Percentiles rank a stretch among this genome's conserved stretches.
phyloP scores from a whole-genome alignment of 2,797 vertebrate genomes.

The Hybognathus amarus region DNA sequence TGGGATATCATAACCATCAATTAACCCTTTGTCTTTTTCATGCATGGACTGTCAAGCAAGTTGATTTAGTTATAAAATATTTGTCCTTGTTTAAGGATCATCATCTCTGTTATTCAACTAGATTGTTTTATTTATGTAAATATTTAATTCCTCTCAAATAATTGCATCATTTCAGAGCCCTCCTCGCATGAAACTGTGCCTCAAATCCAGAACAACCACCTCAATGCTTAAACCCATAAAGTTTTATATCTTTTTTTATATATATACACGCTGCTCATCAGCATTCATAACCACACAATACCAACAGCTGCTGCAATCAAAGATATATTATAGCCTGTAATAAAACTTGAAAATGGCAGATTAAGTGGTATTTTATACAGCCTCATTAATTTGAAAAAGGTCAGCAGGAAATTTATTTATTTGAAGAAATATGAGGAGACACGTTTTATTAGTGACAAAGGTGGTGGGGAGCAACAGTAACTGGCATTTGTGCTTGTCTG shows the following conservation, averaged over 20 bases:
- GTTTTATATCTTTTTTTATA: constrained; percentile 45
- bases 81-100: constrained; percentile 11
- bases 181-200: neutral
- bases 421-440: constrained; percentile 56
- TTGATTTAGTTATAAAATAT: constrained; percentile 25
- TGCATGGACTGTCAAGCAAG: constrained; percentile 4
- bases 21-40: constrained; percentile 18
- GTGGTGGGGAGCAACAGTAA: constrained; percentile 50
- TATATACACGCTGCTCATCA: constrained; percentile 59
- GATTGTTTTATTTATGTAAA: constrained; percentile 16
- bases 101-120: constrained; percentile 12
- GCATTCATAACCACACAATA: constrained; percentile 58
- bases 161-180: constrained; percentile 29
- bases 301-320: constrained; percentile 65
- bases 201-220: constrained; percentile 44
- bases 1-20: constrained; percentile 11
- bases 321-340: constrained; percentile 66
- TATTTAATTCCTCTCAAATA: constrained; percentile 30
- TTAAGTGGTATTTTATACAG: constrained; percentile 71
- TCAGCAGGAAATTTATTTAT: constrained; percentile 64
- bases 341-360: constrained; percentile 69
- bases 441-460: constrained; percentile 57
- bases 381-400: constrained; percentile 68
- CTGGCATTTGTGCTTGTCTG: constrained; percentile 48
- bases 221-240: constrained; percentile 54